Percentiles rank a stretch among this genome's conserved stretches.
phyloP scores from a whole-genome alignment of 2,797 vertebrate species.

The Anas capensis region DNA sequence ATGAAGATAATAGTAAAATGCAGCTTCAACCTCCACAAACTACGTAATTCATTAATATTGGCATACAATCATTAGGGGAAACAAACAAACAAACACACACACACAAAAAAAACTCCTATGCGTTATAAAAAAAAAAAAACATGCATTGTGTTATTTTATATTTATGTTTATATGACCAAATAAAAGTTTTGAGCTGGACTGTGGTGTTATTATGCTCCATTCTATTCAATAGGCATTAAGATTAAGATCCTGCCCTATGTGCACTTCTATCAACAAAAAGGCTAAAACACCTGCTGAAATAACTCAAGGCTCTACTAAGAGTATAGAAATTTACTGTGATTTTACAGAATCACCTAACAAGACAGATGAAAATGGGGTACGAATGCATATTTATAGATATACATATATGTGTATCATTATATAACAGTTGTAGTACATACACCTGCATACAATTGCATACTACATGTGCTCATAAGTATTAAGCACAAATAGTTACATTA shows the following conservation, averaged over 20 bases:
- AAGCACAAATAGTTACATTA: background rate
- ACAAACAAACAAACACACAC: background rate
- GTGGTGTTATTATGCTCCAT: background rate
- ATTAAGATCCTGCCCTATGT: background rate
- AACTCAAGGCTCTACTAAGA: background rate
- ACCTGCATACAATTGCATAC: fast-evolving
- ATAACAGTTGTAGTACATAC: background rate
- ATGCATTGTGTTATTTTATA: background rate
- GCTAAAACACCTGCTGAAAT: background rate
- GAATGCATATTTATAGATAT: background rate
- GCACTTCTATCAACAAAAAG: background rate
- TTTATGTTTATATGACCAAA: background rate
- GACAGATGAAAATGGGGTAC: background rate
- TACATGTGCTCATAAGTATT: background rate
- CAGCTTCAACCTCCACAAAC: background rate
- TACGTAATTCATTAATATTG: background rate
- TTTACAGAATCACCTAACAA: fast-evolving
- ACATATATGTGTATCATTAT: background rate
- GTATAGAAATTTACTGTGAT: background rate
- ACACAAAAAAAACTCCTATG: background rate
- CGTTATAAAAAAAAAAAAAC: background rate
- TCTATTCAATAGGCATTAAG: background rate
- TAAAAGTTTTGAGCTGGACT: background rate
- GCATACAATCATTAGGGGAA: background rate
- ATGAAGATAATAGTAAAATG: background rate